phyloP scores from a whole-genome alignment of 2,888 invertebrate genomes.

The Zhuqinia jingwanae region DNA sequence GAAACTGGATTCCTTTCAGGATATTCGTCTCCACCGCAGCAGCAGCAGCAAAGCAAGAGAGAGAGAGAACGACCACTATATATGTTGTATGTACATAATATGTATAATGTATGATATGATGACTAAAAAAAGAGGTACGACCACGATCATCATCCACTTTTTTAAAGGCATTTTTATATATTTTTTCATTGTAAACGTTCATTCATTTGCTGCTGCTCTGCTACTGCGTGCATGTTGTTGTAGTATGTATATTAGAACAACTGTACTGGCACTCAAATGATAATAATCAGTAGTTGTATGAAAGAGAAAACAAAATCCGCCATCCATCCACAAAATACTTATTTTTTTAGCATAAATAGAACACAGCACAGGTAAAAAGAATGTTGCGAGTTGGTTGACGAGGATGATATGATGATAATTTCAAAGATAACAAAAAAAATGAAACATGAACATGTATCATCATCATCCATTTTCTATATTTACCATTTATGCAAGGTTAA shows the following conservation, averaged over 20 bases:
- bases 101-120: constrained; percentile 50
- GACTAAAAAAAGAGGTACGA: constrained; percentile 41
- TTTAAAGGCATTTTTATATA: constrained; percentile 34
- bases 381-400: background rate
- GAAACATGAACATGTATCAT: background rate
- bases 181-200: background rate
- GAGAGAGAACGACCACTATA: background rate
- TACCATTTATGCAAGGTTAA: constrained; percentile 28
- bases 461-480: constrained; percentile 20
- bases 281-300: constrained; percentile 38
- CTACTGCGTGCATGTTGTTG: no score
- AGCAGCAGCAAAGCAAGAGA: no score
- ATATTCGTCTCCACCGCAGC: constrained; percentile 38
- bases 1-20: constrained; percentile 72
- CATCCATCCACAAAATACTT: background rate
- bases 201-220: constrained; percentile 29
- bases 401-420: constrained; percentile 19
- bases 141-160: constrained; percentile 20
- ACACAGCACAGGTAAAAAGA: background rate
- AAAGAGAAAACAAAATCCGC: constrained; percentile 58
- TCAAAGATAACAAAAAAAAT: background rate
- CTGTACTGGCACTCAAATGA: constrained; percentile 29
- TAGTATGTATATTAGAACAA: constrained; percentile 52
- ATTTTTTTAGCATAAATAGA: constrained; percentile 15
- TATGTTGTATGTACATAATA: no score